Evolutionary conservation across 2,113 vertebrate genomes (phyloP).

Genomic region (Calypte anna): DNA sequence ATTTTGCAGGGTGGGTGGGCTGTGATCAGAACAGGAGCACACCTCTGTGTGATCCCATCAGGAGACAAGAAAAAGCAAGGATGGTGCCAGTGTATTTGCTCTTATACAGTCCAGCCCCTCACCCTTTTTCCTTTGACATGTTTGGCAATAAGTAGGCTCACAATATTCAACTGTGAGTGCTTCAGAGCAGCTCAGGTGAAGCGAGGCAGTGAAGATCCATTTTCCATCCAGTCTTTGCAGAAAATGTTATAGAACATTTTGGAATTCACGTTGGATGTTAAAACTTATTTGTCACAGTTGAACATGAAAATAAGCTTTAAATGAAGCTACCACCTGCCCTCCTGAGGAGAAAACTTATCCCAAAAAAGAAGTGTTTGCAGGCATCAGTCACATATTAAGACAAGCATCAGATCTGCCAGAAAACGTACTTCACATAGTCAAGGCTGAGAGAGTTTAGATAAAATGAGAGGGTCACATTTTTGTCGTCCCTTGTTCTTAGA

Average conservation of each 20-base stretch:
- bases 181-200: not conserved
- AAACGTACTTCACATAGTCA: not conserved
- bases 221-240: not conserved
- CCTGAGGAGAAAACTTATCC: slow-evolving; percentile 9
- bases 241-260: not conserved
- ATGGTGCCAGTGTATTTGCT: not conserved
- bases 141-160: not conserved
- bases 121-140: not conserved
- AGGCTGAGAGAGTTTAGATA: slow-evolving; percentile 3
- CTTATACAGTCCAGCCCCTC: not conserved
- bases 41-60: not conserved
- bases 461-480: not conserved
- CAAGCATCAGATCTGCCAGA: slow-evolving; percentile 1
- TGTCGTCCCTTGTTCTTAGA: not conserved
- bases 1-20: not conserved
- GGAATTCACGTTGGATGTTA: not conserved
- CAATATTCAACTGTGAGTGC: accelerated
- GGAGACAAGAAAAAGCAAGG: not conserved
- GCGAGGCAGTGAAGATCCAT: not conserved
- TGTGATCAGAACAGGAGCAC: not conserved
- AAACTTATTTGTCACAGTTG: slow-evolving; percentile 43
- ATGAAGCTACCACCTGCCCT: slow-evolving; percentile 33
- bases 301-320: slow-evolving; percentile 36
- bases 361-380: not conserved
- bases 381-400: slow-evolving; percentile 3